Percentiles rank a stretch among this genome's conserved stretches.
phyloP scores from a whole-genome alignment of 2,797 vertebrate species.

The Silurus aristotelis region DNA sequence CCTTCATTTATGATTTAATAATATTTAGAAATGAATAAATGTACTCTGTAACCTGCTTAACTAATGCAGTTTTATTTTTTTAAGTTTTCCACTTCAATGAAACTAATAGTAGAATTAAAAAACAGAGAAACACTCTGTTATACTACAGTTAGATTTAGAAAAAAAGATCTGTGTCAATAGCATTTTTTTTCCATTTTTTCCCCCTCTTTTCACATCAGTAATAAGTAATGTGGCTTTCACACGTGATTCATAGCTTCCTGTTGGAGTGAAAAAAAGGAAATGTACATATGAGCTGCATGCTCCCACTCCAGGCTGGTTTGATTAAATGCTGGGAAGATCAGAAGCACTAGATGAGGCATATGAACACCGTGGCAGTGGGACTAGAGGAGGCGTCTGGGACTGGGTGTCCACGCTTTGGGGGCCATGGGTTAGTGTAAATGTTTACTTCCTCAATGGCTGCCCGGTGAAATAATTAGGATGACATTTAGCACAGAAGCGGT shows the following conservation, averaged over 20 bases:
- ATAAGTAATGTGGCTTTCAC: conserved; percentile 3
- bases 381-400: conserved; percentile 34
- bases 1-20: no score
- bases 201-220: background rate
- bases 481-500: conserved; percentile 69
- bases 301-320: conserved; percentile 43
- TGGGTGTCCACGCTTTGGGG: conserved; percentile 39
- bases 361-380: background rate
- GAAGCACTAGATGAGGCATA: conserved; percentile 43
- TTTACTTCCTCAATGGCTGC: conserved; percentile 66
- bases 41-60: no score
- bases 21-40: no score
- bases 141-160: no score
- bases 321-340: conserved; percentile 45
- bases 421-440: conserved; percentile 66
- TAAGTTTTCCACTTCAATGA: no score
- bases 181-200: no score
- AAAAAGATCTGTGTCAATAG: no score
- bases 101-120: no score
- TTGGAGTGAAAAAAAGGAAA: background rate
- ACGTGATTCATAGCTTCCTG: conserved; percentile 19
- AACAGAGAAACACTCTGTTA: no score
- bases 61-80: no score
- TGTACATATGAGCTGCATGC: background rate
- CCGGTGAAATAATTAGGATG: conserved; percentile 74